Conservation (phyloP, 2,888 invertebrate species). For the Acrocera orbiculus region DNA sequence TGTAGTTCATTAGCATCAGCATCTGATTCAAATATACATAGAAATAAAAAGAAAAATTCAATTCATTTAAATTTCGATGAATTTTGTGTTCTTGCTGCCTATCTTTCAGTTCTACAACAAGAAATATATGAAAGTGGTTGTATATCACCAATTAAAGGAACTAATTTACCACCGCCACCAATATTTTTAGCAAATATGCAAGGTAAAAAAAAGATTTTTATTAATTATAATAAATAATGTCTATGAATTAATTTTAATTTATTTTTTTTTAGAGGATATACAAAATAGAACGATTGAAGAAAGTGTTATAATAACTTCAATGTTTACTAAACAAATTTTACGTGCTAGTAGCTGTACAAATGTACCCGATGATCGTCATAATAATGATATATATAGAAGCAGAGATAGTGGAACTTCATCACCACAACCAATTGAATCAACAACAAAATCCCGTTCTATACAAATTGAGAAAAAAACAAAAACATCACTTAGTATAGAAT, state of each 20-base stretch:
- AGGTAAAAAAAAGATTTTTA: conserved; percentile 15
- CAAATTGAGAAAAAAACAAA: conserved; percentile 18
- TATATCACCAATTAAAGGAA: conserved; percentile 31
- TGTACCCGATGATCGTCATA: conserved; percentile 22
- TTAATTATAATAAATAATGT: background rate
- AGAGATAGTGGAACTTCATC: conserved; percentile 32
- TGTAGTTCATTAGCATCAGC: conserved; percentile 5
- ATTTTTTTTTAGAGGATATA: conserved; percentile 11
- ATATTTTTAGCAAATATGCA: conserved; percentile 29
- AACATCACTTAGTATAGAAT: conserved; percentile 11
- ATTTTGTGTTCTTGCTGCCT: conserved; percentile 30
- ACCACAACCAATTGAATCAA: conserved; percentile 22
- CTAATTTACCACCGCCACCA: conserved; percentile 31
- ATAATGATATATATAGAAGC: conserved; percentile 21
- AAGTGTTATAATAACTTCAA: conserved; percentile 6
- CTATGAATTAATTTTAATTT: background rate
- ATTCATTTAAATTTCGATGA: conserved; percentile 25
- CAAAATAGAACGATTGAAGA: conserved; percentile 15
- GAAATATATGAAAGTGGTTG: conserved; percentile 32
- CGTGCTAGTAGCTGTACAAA: conserved; percentile 27
- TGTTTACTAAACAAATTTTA: conserved; percentile 24
- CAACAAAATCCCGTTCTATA: conserved; percentile 13
- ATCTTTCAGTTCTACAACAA: conserved; percentile 29
- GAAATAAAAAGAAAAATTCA: conserved; percentile 2
- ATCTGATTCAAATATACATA: conserved; percentile 1